phyloP scores from a whole-genome alignment of 2,888 invertebrate species.

The Lutraria lutraria region DNA sequence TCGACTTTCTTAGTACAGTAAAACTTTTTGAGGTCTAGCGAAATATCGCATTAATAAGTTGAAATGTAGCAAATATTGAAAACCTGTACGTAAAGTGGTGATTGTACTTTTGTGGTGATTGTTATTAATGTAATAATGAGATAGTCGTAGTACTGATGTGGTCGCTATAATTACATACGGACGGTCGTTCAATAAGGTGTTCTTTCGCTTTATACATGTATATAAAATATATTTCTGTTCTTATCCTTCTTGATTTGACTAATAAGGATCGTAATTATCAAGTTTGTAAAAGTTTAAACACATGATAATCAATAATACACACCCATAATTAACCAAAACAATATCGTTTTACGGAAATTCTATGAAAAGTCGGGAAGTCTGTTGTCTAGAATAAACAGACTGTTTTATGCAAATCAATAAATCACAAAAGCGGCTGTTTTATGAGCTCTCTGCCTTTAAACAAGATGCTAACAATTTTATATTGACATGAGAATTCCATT shows the following conservation, averaged over 20 bases:
- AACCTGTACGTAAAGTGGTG: too few species aligned
- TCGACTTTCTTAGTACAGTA: too few species aligned
- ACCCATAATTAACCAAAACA: not conserved
- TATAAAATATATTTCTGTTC: too few species aligned
- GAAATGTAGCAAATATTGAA: too few species aligned
- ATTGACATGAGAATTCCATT: slow-evolving; percentile 42
- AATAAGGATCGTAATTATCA: not conserved
- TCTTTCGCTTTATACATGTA: not conserved
- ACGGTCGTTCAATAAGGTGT: not conserved
- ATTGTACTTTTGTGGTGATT: too few species aligned
- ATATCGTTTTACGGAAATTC: not conserved
- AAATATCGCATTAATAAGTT: too few species aligned
- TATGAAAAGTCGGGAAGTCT: not conserved
- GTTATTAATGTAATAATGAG: too few species aligned
- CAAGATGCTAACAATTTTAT: slow-evolving; percentile 26
- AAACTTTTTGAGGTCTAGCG: too few species aligned
- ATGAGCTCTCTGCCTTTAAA: slow-evolving; percentile 2
- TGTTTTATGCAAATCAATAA: not conserved
- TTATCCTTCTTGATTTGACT: not conserved
- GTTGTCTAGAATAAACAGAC: not conserved
- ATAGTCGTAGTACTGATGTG: not conserved
- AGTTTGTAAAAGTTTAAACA: not conserved
- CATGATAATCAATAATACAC: not conserved
- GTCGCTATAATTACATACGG: not conserved
- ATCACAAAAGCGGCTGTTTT: not conserved